Evolutionary conservation across 2,888 invertebrate genomes (phyloP).

Genomic region (Branchinecta sandiegonensis): DNA sequence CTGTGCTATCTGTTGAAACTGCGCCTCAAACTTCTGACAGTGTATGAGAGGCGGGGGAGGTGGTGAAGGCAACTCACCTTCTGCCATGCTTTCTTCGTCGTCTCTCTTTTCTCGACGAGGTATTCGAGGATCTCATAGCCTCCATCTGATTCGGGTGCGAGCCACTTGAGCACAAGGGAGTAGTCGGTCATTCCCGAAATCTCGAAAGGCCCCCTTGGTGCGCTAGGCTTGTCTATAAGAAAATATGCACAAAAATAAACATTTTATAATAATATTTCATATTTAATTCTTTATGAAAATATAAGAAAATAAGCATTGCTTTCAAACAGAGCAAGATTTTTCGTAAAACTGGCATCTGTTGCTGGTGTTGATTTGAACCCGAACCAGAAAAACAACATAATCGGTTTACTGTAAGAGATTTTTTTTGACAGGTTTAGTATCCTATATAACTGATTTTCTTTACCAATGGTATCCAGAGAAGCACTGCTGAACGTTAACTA

Average conservation of each 20-base stretch:
- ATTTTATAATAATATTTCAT: too few species aligned
- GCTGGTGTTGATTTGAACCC: too few species aligned
- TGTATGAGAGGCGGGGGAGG: background rate
- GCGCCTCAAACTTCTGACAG: background rate
- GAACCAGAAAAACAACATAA: too few species aligned
- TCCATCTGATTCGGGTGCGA: constrained; percentile 68
- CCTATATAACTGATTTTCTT: too few species aligned
- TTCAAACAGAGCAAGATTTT: constrained; percentile 25
- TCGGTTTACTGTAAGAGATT: too few species aligned
- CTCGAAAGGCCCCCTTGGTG: constrained; percentile 65
- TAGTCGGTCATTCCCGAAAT: constrained; percentile 64
- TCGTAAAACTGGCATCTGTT: background rate
- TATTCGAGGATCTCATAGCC: constrained; percentile 73
- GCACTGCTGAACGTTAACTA: too few species aligned
- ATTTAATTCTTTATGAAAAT: constrained; percentile 31
- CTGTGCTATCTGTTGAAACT: too few species aligned
- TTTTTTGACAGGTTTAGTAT: too few species aligned
- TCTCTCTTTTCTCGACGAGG: constrained; percentile 62
- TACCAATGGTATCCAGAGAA: too few species aligned
- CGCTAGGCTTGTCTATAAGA: constrained; percentile 57
- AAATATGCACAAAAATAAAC: background rate
- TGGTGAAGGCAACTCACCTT: constrained; percentile 41
- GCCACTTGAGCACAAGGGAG: constrained; percentile 68
- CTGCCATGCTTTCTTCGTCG: constrained; percentile 58
- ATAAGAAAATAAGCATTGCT: constrained; percentile 27